These are phyloP conservation scores for Drosophila sproati DNA, from an alignment of 1,140 invertebrate species.

Conservation along the genomic window DNA sequence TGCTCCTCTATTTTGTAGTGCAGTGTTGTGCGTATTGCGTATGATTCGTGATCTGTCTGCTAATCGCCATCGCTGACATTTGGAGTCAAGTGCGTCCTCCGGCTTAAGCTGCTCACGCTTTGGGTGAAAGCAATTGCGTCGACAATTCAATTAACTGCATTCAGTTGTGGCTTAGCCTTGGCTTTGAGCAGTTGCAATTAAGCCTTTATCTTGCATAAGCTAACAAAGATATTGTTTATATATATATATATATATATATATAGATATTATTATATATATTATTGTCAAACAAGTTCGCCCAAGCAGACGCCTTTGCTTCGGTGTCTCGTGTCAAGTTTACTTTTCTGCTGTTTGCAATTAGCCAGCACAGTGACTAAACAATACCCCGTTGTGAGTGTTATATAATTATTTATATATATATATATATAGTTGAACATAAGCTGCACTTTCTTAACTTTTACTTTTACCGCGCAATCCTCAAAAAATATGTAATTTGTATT, in stretches of 20 bases:
- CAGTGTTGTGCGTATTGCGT: constrained; percentile 1
- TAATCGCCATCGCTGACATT: not conserved
- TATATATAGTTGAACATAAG: no score
- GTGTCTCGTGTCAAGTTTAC: constrained; percentile 27
- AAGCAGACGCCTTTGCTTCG: constrained; percentile 2
- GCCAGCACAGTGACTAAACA: not conserved
- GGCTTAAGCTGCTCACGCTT: not conserved
- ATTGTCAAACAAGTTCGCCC: constrained; percentile 57
- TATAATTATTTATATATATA: no score
- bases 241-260: no score
- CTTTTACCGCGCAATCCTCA: no score
- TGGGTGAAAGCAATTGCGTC: constrained; percentile 24
- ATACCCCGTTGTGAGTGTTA: constrained; percentile 6
- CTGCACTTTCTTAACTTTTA: no score
- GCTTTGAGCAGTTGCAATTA: not conserved
- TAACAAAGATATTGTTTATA: no score
- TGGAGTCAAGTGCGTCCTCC: constrained; percentile 13
- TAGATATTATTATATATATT: not conserved
- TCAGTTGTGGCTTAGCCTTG: constrained; percentile 1
- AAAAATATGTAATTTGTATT: no score
- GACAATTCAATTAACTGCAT: constrained; percentile 16
- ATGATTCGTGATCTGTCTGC: constrained; percentile 1
- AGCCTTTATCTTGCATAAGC: not conserved
- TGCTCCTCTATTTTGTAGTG: not conserved
- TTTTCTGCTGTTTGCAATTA: not conserved